A percentile compares a stretch with the other conserved stretches of the same genome.
Evolutionary conservation across 30 jellyfish, hydroid and myxozoan genomes (phyloP).

Genomic region (Hydra vulgaris): DNA sequence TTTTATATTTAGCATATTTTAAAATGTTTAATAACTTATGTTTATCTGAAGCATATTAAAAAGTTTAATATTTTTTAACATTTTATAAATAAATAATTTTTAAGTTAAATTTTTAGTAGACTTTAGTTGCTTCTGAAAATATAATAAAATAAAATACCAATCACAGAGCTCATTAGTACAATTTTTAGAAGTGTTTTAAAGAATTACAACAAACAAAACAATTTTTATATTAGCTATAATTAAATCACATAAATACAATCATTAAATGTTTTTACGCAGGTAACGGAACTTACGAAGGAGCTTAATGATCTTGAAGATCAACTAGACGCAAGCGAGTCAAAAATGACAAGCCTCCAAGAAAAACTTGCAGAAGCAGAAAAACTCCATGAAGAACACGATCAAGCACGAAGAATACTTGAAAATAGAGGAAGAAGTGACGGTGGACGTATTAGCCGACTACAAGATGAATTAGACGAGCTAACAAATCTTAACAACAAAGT

Average conservation of each 20-base stretch:
- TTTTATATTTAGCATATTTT: no score
- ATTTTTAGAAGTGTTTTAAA: no score
- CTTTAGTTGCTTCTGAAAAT: no score
- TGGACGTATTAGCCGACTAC: constrained; percentile 2
- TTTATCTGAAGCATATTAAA: no score
- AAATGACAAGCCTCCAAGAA: constrained; percentile 1
- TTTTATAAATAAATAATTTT: no score
- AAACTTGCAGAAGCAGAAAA: constrained; percentile 24
- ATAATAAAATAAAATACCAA: no score
- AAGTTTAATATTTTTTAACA: no score
- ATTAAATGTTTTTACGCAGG: background rate
- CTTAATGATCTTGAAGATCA: constrained; percentile 14
- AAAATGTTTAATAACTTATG: no score
- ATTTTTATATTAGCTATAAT: no score
- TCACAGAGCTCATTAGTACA: no score
- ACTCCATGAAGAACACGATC: constrained; percentile 14
- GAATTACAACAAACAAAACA: no score
- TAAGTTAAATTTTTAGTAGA: no score
- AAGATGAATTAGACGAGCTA: constrained; percentile 14
- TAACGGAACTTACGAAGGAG: constrained; percentile 9
- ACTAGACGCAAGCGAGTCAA: constrained; percentile 26
- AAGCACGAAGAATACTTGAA: constrained; percentile 20
- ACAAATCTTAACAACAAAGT: background rate
- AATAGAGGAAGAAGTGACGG: constrained; percentile 19
- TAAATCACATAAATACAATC: background rate